Evolutionary conservation across 2,113 vertebrate genomes (phyloP), one percentile per base, ranked within the genome.

Genomic region (Urocynchramus pylzowi): DNA sequence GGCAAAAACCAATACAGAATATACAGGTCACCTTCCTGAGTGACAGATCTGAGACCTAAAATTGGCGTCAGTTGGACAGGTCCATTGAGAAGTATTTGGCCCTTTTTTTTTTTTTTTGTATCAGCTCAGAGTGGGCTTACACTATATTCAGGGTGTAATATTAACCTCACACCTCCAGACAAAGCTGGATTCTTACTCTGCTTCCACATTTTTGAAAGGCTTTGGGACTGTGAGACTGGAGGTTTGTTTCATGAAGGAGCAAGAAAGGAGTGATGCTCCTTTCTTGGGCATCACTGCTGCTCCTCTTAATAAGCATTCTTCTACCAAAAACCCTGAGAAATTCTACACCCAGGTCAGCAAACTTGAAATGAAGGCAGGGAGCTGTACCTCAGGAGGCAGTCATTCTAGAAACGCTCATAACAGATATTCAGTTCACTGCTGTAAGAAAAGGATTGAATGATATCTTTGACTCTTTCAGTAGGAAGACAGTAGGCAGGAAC

Each of bases 341-440:
- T 92, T 92, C 81, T 53, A 83, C 71, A 92, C 42, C 54, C 68
- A 84, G 68, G 47, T 60, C 82, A 91, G 56, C 44, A 86, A 94
- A 86, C n/a, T 75, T 94, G 75, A 96, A 88, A 94, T 81, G 64
- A 93, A 94, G 67, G 70, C 54, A 93, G 54, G 24, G 59, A 93
- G 63, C 84, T 94, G 17, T 95, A 83, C 63, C 87, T 83, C 71
- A 71, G 69, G 92, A 97, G 50, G 77, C 87, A 89, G 61, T 53
- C 53, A 63, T 52, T 92, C 71, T 60, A 93, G 79, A 94, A 88
- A 92, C 49, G 37, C 44, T 92, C 75, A 75, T 73, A 94, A 86
- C 60, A 94, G 85, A 71, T 71, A 93, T 28, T 83, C 84, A 63
- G 68, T 74, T 90, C 81, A 74, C 59, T 74, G 54, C 64, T 84